Base-by-base conservation (phyloP, 35 echinoderm and acorn worm genomes). In the Apostichopus californicus region DNA sequence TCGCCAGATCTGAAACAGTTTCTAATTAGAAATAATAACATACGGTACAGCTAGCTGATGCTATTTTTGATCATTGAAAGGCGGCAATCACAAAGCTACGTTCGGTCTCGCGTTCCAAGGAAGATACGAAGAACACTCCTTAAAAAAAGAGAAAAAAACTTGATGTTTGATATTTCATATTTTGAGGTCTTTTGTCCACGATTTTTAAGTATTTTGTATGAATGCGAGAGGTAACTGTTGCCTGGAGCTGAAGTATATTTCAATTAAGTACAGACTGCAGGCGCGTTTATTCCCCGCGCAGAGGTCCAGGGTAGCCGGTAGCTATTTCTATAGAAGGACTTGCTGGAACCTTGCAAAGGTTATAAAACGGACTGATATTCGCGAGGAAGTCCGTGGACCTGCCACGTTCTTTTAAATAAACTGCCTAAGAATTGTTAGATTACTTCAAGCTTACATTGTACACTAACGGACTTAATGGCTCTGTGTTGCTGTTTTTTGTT, bases 11-110 rank as follows among this genome's bases (percentile, higher is more conserved):
- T 85, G 81, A 85, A 85, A 85, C 81, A 85, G 81, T 85, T 85
- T 85, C 81, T 85, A 85, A 85, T 85, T 85, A 85, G 81, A 85
- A 85, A 85, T 58, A 85, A 85, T 58, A 85, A 85, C 81, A 85
- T 58, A 55, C 81, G 81, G 54, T 85, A 46, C 34, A n/a, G 54
- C 8, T 85, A 52, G 81, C 81, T 85, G 81, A 85, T 85, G 81
- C 81, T 85, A 85, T 85, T 85, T 84, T 85, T 55, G 54, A 56
- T 85, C 55, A 84, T 9, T 58, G 70, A 75, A 68, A 13, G 23
- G 55, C 28, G 81, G 81, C 81, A 22, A 85, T 85, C 81, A 85
- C 81, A 85, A 85, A 85, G 81, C 78, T 52, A 55, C 81, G 17
- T 54, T 85, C 12, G 34, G 55, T 22, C 55, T 85, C 81, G 81